Conservation (phyloP, 2,113 vertebrate genomes). For the Clarias magur region DNA sequence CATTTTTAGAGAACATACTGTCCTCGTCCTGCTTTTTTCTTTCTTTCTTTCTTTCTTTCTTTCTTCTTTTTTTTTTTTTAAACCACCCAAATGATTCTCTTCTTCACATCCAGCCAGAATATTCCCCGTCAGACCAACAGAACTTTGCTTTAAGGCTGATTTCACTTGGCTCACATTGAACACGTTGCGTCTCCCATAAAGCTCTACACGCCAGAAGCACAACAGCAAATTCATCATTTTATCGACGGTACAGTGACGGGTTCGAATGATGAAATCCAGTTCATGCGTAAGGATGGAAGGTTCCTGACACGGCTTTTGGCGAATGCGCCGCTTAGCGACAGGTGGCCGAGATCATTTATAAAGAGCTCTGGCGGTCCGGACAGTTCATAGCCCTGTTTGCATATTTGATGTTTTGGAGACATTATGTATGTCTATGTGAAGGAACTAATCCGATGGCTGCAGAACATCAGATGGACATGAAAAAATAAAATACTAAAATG, state of each 20-base stretch:
- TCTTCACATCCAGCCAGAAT: constrained; percentile 10
- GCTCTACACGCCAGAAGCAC: background rate
- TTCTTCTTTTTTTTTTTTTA: background rate
- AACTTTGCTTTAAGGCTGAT: constrained; percentile 33
- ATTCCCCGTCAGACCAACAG: constrained; percentile 18
- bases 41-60: background rate
- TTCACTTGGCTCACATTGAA: constrained; percentile 12
- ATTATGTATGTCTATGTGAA: background rate
- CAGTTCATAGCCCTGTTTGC: background rate
- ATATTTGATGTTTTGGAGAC: background rate
- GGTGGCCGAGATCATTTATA: constrained; percentile 24
- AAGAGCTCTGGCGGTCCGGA: background rate
- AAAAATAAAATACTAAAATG: background rate
- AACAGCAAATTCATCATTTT: constrained; percentile 26
- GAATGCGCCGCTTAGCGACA: constrained; percentile 8
- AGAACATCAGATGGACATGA: background rate
- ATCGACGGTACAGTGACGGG: constrained; percentile 16
- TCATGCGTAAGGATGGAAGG: constrained; percentile 14
- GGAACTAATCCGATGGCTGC: background rate
- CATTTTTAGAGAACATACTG: background rate
- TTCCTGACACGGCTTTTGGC: constrained; percentile 23
- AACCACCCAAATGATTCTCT: background rate
- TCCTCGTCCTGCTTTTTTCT: background rate
- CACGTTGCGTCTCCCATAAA: constrained; percentile 16
- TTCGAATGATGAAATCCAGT: constrained; percentile 36